Conservation (phyloP, 1,140 invertebrate species). For the Brachionus asplanchnoidis region DNA sequence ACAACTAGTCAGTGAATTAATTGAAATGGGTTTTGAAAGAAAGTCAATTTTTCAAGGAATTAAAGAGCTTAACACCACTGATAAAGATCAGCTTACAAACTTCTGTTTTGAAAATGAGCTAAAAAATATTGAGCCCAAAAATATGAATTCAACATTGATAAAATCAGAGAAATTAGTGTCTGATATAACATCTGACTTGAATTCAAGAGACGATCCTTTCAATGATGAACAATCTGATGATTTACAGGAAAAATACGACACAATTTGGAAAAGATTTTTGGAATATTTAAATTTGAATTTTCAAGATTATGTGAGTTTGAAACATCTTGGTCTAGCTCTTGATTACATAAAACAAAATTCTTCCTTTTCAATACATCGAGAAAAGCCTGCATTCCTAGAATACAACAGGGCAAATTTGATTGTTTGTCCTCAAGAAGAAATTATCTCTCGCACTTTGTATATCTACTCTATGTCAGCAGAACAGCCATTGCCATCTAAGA, state of each 20-base stretch:
- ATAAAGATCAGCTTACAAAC: neutral
- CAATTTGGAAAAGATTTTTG: conserved; percentile 48
- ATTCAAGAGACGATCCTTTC: neutral
- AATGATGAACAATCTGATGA: neutral
- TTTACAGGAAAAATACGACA: conserved; percentile 45
- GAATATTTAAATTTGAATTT: conserved; percentile 47
- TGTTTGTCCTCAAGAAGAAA: conserved; percentile 48
- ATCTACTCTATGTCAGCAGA: neutral
- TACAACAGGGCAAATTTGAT: conserved; percentile 48
- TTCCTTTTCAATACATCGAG: conserved; percentile 42
- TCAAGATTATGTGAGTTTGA: conserved; percentile 49
- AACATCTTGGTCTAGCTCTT: conserved; percentile 50
- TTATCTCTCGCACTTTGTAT: neutral
- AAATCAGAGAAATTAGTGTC: neutral
- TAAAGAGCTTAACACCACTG: conserved; percentile 19
- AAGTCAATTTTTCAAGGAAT: conserved; percentile 44
- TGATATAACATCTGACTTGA: neutral
- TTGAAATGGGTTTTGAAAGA: conserved; percentile 44
- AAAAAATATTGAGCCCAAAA: neutral
- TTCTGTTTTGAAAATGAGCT: conserved; percentile 8
- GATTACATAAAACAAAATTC: conserved; percentile 43
- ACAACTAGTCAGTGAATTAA: conserved; percentile 43
- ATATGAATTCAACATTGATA: neutral
- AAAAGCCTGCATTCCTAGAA: conserved; percentile 45
- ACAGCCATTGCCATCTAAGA: conserved; percentile 47